Base-by-base conservation (phyloP, 2,113 vertebrate species). In the Istiophorus platypterus region DNA sequence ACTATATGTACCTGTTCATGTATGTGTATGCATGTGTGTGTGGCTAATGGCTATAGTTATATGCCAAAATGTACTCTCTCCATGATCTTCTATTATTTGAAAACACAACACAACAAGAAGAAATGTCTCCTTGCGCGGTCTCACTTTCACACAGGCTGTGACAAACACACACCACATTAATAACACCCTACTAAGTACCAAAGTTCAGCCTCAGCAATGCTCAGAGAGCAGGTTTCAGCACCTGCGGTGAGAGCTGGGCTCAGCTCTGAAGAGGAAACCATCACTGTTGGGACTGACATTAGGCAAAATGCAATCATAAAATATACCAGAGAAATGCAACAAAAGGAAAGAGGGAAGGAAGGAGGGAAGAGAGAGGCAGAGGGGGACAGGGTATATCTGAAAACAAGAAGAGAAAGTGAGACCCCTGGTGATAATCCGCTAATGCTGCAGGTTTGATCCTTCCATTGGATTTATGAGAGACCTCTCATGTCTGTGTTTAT, bases 301-400 rank as follows among this genome's bases (percentile, higher is more conserved):
- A 82, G 84, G 81, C 75, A 72, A 88, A 87, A 84, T 74, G 80
- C 72, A 89, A 86, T 85, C 82, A 73, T 45, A 85, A 85, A 77
- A 85, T 73, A 78, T 26, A 47, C 69, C 41, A 64, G 18, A 63
- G 45, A 75, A 72, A 84, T 20, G 39, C 22, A 62, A 61, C 18
- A 13, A 31, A 34, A 14, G 61, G 34, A 15, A 39, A 2, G 45
- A 31, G 37, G 18, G 70, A 22, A 4, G 27, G 41, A 4, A 13
- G 1, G 29, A n/a, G 27, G 26, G 14, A 10, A n/a, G 10, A 24
- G 29, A 31, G n/a, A 1, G 13, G 20, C 2, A 12, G 27, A 2
- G n/a, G 24, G 52, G 13, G 39, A 4, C 2, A 22, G 27, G 22
- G 3, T 1, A 26, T 29, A 34, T 29, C 3, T 77, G 64, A 61